Evolutionary conservation across 2,797 vertebrate genomes (phyloP), one percentile per base, ranked within the genome.

Genomic region (Borostomias antarcticus): DNA sequence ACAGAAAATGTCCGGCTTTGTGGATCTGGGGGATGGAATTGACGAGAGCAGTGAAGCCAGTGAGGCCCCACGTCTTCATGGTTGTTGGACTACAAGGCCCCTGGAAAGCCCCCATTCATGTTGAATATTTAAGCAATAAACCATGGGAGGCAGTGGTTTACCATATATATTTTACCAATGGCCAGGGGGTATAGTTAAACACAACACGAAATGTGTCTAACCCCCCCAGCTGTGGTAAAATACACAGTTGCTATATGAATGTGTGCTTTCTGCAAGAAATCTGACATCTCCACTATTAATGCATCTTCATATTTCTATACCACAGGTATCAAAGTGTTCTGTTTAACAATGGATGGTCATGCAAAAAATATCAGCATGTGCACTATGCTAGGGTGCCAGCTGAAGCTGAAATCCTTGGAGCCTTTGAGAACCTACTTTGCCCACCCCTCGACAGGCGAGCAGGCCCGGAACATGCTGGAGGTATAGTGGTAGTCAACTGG

Each of bases 331-430:
- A 59, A 28, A 19, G 66, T 69, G 21, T 1, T 61, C 11, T 64
- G 50, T 21, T 13, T 75, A 15, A 64, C 66, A 21, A 66, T 72
- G 66, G 68, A 72, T 58, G 65, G 68, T 5, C 57, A 62, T 60
- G 19, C 62, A 17, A 51, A 61, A 7, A 50, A 72, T 35, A 9
- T 72, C 19, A 61, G 9, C 26, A 58, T 76, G 62, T 76, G 66
- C 43, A 63, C 3, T 35, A n/a, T 30, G 15, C 64, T 77, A 23
- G 64, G 64, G 9, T 77, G 71, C 28, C 11, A 69, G 11, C 53
- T 72, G 13, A 74, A 72, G 6, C 6, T 5, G 5, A 53, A 74
- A 8, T 11, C 58, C 11, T 50, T 2, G 10, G 26, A 66, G 28
- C 58, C 59, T 1, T 26, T 71, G 5, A 57, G 43, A 8, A 74